phyloP scores from a whole-genome alignment of 2,113 vertebrate genomes.

The Chunga burmeisteri region DNA sequence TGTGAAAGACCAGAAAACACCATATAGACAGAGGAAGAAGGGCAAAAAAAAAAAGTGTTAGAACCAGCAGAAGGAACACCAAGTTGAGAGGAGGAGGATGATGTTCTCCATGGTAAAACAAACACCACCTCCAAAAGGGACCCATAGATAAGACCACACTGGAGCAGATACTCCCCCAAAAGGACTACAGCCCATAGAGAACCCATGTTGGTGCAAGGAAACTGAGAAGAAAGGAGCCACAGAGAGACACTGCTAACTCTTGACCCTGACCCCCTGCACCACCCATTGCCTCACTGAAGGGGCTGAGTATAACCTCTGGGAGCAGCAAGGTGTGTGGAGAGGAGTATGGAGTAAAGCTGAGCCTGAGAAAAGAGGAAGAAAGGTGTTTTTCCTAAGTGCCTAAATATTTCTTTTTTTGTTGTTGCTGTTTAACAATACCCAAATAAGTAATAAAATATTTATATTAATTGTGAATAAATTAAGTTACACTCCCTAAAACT shows the following conservation, averaged over 20 bases:
- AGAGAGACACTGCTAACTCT: accelerated
- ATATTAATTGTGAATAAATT: not conserved
- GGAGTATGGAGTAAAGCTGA: not conserved
- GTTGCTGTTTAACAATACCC: not conserved
- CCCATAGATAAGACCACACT: not conserved
- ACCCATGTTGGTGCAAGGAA: not conserved
- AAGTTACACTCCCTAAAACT: not conserved
- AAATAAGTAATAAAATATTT: not conserved
- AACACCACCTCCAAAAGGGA: not conserved
- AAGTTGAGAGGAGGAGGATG: not conserved
- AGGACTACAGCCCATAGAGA: not conserved
- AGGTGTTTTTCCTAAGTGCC: not conserved
- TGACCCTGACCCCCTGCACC: not conserved
- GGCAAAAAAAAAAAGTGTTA: no score
- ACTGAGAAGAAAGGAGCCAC: not conserved
- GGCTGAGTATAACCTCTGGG: not conserved
- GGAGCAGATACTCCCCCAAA: not conserved
- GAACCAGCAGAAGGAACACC: not conserved
- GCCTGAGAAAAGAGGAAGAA: not conserved
- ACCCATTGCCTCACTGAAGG: not conserved
- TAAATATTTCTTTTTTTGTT: not conserved
- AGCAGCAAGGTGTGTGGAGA: not conserved
- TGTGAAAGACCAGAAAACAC: not conserved
- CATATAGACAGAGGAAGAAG: not conserved
- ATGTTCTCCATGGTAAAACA: accelerated